Conservation (phyloP, 1,140 invertebrate genomes). For the Danaus plexippus region DNA sequence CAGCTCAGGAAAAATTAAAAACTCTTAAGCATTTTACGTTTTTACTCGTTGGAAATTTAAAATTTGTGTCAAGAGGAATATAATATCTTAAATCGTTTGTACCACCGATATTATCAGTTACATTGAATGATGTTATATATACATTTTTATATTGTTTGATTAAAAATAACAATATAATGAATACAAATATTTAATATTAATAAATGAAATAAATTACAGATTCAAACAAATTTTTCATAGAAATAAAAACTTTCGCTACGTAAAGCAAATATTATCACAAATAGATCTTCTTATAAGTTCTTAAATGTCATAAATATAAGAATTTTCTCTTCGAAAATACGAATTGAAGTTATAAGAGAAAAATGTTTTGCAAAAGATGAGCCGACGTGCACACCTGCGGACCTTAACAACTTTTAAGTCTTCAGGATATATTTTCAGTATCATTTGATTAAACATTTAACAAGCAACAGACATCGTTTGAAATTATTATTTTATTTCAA, state of each 20-base stretch:
- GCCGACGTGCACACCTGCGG: conserved; percentile 40
- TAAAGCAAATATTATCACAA: conserved; percentile 6
- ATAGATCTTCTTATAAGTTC: conserved; percentile 8
- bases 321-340: conserved; percentile 41
- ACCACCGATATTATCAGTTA: no score
- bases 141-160: no score
- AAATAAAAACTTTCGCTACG: no score
- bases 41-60: no score
- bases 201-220: no score
- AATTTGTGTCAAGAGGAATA: no score
- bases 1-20: conserved; percentile 3
- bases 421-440: conserved; percentile 23
- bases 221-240: no score
- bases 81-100: no score
- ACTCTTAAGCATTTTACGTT: conserved; percentile 4
- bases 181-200: no score
- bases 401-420: conserved; percentile 35
- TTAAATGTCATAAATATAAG: conserved; percentile 11
- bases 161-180: no score
- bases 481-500: not conserved
- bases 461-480: not conserved
- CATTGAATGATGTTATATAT: no score
- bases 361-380: conserved; percentile 42
- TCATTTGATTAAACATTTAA: conserved; percentile 16
- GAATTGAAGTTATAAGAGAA: conserved; percentile 46